Conservation (phyloP, 2,888 invertebrate genomes). For the Latrodectus hesperus region DNA sequence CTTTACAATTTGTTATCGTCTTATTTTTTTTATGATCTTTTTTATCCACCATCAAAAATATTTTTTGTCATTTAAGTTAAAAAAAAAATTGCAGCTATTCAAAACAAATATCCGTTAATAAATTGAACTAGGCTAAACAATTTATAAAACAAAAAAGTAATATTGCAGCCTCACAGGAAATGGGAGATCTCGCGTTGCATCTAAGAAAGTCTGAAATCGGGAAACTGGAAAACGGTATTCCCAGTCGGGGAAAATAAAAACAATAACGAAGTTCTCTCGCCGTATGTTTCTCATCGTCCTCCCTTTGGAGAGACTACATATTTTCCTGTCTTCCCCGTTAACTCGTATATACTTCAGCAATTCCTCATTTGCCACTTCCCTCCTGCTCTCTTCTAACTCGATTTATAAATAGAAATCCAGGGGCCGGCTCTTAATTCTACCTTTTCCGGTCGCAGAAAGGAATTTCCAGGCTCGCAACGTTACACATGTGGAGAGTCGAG, state of each 20-base stretch:
- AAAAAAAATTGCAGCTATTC: background rate
- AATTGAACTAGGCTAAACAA: background rate
- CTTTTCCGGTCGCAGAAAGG: background rate
- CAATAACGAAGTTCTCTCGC: background rate
- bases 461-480: too few species aligned
- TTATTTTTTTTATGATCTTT: too few species aligned
- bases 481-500: too few species aligned
- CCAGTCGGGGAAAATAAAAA: conserved; percentile 20
- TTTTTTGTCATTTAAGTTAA: background rate
- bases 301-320: background rate
- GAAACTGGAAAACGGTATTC: conserved; percentile 2
- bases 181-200: background rate
- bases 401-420: conserved; percentile 63
- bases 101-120: too few species aligned
- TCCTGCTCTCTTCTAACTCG: conserved; percentile 20
- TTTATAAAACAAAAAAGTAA: background rate
- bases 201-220: conserved; percentile 6
- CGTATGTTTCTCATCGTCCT: conserved; percentile 35
- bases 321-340: conserved; percentile 4
- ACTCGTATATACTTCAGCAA: background rate
- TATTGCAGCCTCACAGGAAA: background rate
- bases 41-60: background rate
- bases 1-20: too few species aligned
- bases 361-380: background rate
- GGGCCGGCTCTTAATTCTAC: conserved; percentile 16